phyloP scores from a whole-genome alignment of 2,888 invertebrate species.

The Drosophila meridiana region DNA sequence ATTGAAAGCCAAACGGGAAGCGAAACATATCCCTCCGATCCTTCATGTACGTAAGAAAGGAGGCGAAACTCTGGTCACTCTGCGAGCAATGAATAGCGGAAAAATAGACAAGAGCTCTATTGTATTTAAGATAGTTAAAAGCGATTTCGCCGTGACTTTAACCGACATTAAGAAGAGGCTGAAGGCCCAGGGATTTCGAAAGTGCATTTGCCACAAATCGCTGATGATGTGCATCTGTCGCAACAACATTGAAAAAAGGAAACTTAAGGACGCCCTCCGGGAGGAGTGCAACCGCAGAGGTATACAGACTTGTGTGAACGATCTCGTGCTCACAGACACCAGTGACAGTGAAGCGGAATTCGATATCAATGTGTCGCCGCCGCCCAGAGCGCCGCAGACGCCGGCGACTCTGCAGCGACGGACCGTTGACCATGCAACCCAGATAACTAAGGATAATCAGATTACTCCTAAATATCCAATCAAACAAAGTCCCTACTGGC shows the following conservation, averaged over 20 bases:
- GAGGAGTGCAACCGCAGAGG: constrained; percentile 83
- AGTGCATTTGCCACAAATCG: constrained; percentile 86
- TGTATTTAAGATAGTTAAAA: constrained; percentile 88
- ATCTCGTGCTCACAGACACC: constrained; percentile 79
- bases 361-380: constrained; percentile 90
- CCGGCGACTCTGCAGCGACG: background rate
- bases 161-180: constrained; percentile 86
- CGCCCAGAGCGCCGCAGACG: constrained; percentile 85
- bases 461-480: constrained; percentile 54
- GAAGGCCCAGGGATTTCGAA: constrained; percentile 86
- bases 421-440: constrained; percentile 86
- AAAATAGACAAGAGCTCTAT: constrained; percentile 81
- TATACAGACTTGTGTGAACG: constrained; percentile 68
- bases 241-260: constrained; percentile 83
- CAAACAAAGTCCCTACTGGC: constrained; percentile 54
- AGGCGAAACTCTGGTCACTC: constrained; percentile 88
- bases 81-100: constrained; percentile 23
- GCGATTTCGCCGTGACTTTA: constrained; percentile 85
- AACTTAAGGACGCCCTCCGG: constrained; percentile 85
- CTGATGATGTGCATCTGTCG: constrained; percentile 83
- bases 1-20: constrained; percentile 81
- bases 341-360: constrained; percentile 87
- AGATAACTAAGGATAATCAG: constrained; percentile 63
- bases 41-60: constrained; percentile 88
- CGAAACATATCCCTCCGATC: constrained; percentile 84